Conservation (phyloP, 2,113 vertebrate species). For the Labeo rohita region DNA sequence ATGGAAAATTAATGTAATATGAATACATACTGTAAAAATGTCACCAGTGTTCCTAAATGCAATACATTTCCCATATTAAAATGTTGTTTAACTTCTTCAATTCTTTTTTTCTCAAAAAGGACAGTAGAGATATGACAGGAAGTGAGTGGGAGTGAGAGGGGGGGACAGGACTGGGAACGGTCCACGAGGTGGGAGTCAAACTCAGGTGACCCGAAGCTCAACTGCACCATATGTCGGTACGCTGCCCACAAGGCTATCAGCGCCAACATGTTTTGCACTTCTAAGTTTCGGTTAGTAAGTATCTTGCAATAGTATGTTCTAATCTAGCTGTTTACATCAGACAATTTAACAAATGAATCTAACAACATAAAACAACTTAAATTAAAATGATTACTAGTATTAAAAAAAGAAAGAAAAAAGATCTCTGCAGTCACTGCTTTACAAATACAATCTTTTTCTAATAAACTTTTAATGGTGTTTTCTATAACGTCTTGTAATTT, state of each 20-base stretch:
- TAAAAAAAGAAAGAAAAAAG: neutral
- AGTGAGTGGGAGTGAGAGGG: too few species aligned
- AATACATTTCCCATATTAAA: neutral
- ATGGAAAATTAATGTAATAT: neutral
- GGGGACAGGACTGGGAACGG: too few species aligned
- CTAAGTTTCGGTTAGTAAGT: neutral
- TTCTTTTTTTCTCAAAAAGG: too few species aligned
- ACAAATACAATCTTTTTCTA: neutral
- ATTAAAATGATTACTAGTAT: neutral
- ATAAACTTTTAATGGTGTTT: neutral
- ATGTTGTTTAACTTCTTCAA: too few species aligned
- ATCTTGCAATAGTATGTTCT: neutral
- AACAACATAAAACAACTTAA: neutral
- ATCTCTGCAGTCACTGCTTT: neutral
- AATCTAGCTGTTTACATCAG: neutral
- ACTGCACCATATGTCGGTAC: too few species aligned
- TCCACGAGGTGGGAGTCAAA: too few species aligned
- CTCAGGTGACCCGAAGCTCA: too few species aligned
- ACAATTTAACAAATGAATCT: neutral
- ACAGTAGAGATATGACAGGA: too few species aligned
- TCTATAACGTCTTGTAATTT: neutral
- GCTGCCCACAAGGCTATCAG: too few species aligned
- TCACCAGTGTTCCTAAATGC: neutral
- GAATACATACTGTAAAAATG: neutral
- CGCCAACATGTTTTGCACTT: neutral